Conservation (phyloP, 2,888 invertebrate species). For the Leucophora obtusa region DNA sequence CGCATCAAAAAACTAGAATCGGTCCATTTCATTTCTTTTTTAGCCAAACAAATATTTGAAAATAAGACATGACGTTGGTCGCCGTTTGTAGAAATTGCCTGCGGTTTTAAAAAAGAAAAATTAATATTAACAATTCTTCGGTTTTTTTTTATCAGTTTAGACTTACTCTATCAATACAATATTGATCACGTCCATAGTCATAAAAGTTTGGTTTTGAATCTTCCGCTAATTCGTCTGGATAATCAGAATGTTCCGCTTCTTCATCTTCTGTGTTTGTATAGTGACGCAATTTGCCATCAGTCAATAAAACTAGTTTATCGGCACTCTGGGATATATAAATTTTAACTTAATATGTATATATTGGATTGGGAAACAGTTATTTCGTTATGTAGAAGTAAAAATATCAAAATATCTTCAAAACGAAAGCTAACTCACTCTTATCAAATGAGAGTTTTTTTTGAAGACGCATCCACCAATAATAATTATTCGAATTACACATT, state of each 20-base stretch:
- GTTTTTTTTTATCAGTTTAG: neutral
- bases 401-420: no score
- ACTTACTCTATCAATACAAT: slow-evolving; percentile 88
- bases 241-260: slow-evolving; percentile 76
- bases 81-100: slow-evolving; percentile 74
- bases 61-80: slow-evolving; percentile 81
- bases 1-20: slow-evolving; percentile 86
- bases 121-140: neutral
- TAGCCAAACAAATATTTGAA: slow-evolving; percentile 87
- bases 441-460: no score
- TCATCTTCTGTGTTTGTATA: slow-evolving; percentile 82
- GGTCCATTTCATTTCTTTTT: slow-evolving; percentile 85
- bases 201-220: slow-evolving; percentile 80
- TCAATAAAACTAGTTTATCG: slow-evolving; percentile 82
- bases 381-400: no score
- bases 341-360: neutral
- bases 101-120: neutral
- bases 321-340: slow-evolving; percentile 76
- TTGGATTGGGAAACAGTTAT: neutral
- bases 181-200: slow-evolving; percentile 87
- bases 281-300: slow-evolving; percentile 87
- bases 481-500: no score
- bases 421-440: no score
- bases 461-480: no score
- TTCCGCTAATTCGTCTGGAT: slow-evolving; percentile 78